Evolutionary conservation across 1,140 invertebrate genomes (phyloP).

Genomic region (roundworm (Caenorhabditis elegans)): DNA sequence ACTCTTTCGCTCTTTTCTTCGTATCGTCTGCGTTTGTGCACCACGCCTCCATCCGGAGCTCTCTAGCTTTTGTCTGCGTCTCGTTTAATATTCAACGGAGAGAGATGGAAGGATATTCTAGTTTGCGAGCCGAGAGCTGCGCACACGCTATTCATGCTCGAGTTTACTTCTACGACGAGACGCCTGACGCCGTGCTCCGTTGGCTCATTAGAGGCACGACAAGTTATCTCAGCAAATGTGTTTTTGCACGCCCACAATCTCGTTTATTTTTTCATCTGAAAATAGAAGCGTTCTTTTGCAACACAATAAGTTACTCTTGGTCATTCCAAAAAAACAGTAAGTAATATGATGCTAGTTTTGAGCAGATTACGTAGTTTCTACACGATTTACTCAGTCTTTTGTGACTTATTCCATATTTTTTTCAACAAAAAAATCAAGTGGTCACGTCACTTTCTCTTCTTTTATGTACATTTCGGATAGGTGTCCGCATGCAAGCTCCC

Average conservation of each 20-base stretch:
- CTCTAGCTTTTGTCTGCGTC: not conserved
- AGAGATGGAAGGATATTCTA: not conserved
- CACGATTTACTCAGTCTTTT: too few species aligned
- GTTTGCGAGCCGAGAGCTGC: not conserved
- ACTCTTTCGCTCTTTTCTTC: not conserved
- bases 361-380: too few species aligned
- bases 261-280: not conserved
- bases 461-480: slow-evolving; percentile 16
- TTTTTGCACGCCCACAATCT: not conserved
- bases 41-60: slow-evolving; percentile 1
- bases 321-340: too few species aligned
- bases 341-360: too few species aligned
- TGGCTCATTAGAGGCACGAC: slow-evolving; percentile 24
- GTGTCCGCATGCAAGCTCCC: not conserved
- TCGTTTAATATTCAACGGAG: slow-evolving; percentile 23
- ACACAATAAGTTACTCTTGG: too few species aligned
- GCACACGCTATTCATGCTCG: slow-evolving; percentile 17
- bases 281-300: not conserved
- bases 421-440: not conserved
- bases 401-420: too few species aligned
- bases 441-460: not conserved
- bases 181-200: not conserved
- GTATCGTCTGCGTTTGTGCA: slow-evolving; percentile 1
- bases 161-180: slow-evolving; percentile 8
- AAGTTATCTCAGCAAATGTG: not conserved